These are phyloP conservation scores for Pseudochirops cupreus DNA, from an alignment of 2,797 vertebrate genomes.

Conservation along the genomic window DNA sequence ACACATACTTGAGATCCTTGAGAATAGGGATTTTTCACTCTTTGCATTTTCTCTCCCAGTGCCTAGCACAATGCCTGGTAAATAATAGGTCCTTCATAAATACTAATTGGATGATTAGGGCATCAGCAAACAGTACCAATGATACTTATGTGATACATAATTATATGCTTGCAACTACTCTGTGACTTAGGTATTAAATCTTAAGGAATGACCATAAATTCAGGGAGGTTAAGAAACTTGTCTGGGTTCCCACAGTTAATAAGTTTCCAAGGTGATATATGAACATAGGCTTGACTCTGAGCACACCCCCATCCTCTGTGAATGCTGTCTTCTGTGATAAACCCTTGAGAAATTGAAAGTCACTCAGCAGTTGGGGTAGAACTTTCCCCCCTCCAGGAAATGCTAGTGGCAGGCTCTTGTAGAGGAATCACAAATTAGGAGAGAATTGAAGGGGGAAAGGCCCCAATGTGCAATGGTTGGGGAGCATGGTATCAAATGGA, in stretches of 20 bases:
- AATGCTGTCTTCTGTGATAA: neutral
- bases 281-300: neutral
- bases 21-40: neutral
- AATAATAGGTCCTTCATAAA: neutral
- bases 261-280: neutral
- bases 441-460: slow-evolving; percentile 35
- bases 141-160: neutral
- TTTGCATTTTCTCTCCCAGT: neutral
- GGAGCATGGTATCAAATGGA: neutral
- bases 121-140: neutral
- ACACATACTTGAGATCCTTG: neutral
- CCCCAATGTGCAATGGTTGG: neutral
- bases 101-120: neutral
- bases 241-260: neutral
- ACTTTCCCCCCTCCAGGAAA: neutral
- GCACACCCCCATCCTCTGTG: neutral
- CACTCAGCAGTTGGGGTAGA: neutral
- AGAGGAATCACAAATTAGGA: neutral
- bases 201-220: neutral
- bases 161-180: neutral
- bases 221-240: neutral
- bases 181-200: neutral
- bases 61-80: neutral
- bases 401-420: neutral
- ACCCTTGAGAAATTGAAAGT: neutral